A percentile compares a stretch with the other conserved stretches of the same genome.
Conservation (phyloP, 2,113 vertebrate species). For the Colinus virginianus region DNA sequence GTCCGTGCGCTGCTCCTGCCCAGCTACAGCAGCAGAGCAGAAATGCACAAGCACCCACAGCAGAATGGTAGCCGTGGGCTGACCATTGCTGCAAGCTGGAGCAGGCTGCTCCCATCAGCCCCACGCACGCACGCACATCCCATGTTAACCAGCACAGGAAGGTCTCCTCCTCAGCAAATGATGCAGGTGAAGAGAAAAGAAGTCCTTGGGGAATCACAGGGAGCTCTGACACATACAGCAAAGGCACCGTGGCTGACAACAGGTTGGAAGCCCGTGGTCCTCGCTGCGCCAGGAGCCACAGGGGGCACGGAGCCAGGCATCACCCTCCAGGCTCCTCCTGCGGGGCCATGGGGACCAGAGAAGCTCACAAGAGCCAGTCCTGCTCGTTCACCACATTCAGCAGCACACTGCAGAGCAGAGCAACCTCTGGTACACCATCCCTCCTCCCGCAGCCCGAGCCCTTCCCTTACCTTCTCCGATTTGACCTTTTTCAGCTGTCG, state of each 20-base stretch:
- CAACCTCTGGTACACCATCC: rapidly evolving
- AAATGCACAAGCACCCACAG: rapidly evolving
- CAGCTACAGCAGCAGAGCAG: not conserved
- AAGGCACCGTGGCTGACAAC: not conserved
- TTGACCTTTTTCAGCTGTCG: conserved; percentile 95
- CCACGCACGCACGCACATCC: not conserved
- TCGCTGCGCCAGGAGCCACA: not conserved
- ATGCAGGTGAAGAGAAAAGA: conserved; percentile 65
- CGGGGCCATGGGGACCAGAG: not conserved
- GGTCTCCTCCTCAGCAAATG: conserved; percentile 42
- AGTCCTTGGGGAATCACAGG: conserved; percentile 9
- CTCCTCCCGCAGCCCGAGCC: not conserved
- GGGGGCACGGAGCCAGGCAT: not conserved
- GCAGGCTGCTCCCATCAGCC: not conserved
- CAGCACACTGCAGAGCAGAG: rapidly evolving
- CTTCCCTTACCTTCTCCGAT: conserved; percentile 93
- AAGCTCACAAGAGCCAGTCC: not conserved
- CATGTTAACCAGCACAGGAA: conserved; percentile 11
- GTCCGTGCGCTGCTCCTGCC: not conserved
- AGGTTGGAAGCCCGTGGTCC: not conserved
- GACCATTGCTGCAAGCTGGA: not conserved
- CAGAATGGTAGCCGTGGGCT: rapidly evolving
- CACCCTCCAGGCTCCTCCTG: not conserved
- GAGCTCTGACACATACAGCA: not conserved
- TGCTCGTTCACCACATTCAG: rapidly evolving